phyloP scores from a whole-genome alignment of 2,888 invertebrate species.

The Glaucopsyche alexis region DNA sequence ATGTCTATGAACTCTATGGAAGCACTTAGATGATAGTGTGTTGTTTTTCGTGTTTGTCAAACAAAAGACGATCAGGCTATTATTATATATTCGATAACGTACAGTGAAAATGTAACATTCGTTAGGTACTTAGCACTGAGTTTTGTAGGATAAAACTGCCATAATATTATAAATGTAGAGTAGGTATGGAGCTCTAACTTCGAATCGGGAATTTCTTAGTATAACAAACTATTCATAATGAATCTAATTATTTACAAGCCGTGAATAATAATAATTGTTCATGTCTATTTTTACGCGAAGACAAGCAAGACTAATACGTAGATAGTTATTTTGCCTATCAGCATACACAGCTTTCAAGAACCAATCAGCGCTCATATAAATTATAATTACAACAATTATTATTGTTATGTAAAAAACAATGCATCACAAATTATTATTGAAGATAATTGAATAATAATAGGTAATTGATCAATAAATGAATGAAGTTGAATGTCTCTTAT shows the following conservation, averaged over 20 bases:
- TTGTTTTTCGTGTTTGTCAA: not conserved
- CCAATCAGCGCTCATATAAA: not conserved
- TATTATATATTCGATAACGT: not conserved
- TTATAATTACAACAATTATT: not conserved
- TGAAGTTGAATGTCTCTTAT: slow-evolving; percentile 44
- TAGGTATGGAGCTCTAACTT: not conserved
- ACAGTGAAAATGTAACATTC: not conserved
- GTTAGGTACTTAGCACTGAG: not conserved
- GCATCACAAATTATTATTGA: not conserved
- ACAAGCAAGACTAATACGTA: not conserved
- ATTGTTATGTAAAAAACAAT: not conserved
- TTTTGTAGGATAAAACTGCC: not conserved
- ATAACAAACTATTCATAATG: not conserved
- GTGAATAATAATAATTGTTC: too few species aligned
- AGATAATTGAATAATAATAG: slow-evolving; percentile 14
- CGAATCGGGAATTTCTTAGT: not conserved
- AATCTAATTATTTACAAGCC: not conserved
- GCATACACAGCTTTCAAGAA: not conserved
- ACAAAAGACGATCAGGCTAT: not conserved
- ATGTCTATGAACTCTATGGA: not conserved
- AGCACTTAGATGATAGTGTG: not conserved
- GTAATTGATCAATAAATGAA: slow-evolving; percentile 31
- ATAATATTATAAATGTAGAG: not conserved
- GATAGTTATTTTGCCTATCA: not conserved
- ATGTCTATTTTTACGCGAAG: too few species aligned